phyloP scores from a whole-genome alignment of 1,140 invertebrate species.

The Meloidogyne floridensis region DNA sequence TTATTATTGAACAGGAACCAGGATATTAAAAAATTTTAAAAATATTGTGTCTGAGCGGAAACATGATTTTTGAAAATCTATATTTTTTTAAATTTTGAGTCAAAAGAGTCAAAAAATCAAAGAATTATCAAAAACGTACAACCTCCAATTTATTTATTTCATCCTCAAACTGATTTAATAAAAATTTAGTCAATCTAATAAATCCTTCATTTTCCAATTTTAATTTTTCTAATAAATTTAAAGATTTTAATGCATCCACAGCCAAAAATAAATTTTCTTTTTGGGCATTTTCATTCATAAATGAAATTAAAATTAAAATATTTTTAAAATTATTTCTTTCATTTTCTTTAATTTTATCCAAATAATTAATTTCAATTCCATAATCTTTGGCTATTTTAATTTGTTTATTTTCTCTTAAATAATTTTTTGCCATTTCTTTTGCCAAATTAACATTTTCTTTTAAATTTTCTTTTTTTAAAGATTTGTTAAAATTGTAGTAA shows the following conservation, averaged over 20 bases:
- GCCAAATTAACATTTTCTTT: not conserved
- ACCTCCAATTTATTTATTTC: not conserved
- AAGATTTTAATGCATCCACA: not conserved
- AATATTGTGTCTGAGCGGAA: too few relatives aligned
- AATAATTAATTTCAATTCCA: conserved; percentile 7
- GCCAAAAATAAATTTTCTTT: not conserved
- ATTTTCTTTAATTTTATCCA: conserved; percentile 10
- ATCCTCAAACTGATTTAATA: not conserved
- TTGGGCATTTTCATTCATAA: not conserved
- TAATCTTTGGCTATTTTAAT: not conserved
- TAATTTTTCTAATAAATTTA: conserved; percentile 5
- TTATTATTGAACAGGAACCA: too few relatives aligned
- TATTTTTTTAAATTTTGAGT: not conserved
- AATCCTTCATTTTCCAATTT: not conserved
- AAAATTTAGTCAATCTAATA: not conserved
- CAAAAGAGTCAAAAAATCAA: too few relatives aligned
- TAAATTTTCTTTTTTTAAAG: not conserved
- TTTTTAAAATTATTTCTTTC: conserved; percentile 3
- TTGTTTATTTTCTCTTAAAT: not conserved
- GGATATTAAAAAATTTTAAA: too few relatives aligned
- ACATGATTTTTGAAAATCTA: not conserved
- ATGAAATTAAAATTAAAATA: not conserved
- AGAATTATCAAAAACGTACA: too few relatives aligned
- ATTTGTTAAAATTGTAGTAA: not conserved
- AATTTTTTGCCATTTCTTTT: not conserved